Evolutionary conservation across 2,888 invertebrate species (phyloP), one percentile per base, ranked within the genome.

Genomic region (Dermolepida albohirtum): DNA sequence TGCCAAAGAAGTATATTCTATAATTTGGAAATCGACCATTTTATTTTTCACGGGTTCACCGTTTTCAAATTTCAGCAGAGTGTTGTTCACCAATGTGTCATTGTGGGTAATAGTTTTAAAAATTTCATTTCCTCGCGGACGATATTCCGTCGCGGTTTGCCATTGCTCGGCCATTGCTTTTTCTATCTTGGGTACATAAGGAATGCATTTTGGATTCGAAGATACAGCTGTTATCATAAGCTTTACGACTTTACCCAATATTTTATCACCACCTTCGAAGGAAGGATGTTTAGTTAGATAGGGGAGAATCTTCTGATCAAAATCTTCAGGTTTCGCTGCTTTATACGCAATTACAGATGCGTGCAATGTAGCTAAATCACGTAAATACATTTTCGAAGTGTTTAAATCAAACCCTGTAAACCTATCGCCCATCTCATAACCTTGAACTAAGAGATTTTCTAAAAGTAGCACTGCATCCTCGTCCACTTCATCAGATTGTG

Each of bases 61-160:
- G 12, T 74, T 68, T 66, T 68, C 62, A 52, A 83, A 82, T 73
- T 83, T 83, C 12, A 87, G 78, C 83, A 89, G 84, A 5, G 87
- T 80, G 72, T 89, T 89, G 74, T 88, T 88, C 10, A 85, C 84
- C 89, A 88, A 89, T 50, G 86, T 80, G 75, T 89, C 89, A 1
- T 82, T 79, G 70, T 89, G 89, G 0, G 83, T 80, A n/a, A 88
- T 81, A 0, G 87, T 85, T 0, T 82, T 83, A 80, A 85, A 89
- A 0, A 84, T 83, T 50, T 85, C 85, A 1, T 4, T 80, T 6
- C 34, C 34, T 34, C 6, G 2, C 1, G 77, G 22, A 83, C 5
- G 34, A 10, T 34, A 5, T 1, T 78, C 4, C 22, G 78, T 73
- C 2, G 72, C 66, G 22, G 29, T 57, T 68, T 34, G 74, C 52